Base-by-base conservation (phyloP, 1,140 invertebrate genomes). In the Drosophila truncata region DNA sequence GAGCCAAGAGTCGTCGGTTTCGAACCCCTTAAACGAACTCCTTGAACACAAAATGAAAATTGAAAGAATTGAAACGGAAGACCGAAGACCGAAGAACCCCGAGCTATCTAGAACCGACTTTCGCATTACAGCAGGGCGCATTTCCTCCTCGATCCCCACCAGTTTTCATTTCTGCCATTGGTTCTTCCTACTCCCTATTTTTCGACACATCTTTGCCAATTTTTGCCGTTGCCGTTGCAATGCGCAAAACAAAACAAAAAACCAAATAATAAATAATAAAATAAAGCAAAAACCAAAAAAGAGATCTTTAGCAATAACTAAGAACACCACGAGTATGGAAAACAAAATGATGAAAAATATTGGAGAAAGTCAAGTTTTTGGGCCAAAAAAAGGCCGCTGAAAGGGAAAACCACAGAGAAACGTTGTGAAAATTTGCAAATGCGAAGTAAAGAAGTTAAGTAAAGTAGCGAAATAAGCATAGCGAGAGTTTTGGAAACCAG, bases 171-270 rank as follows among this genome's bases (percentile, higher is more conserved):
- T 72, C 69, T 72, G 69, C 69, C 78, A 85, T 81, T 76, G 67
- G 60, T 87, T 65, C 62, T 78, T 77, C 71, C 85, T 70, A 65
- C 65, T 63, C 57, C 77, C 67, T 82, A 77, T 78, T 73, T 83
- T 77, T 77, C 41, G 54, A 77, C 74, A 77, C 76, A 71, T 80
- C 79, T 79, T 75, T 71, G 78, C 54, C 58, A 80, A 76, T 54
- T 82, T 72, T 82, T 87, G 83, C 80, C 71, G 67, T 87, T 87
- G 85, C 83, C 77, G 84, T 84, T 85, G 80, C 80, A 82, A 67
- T 58, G 42, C n/a, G 62, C 39, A 47, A 60, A 76, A 59, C 59
- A 23, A 63, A 74, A 44, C 0, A 13, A 44, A 42, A n/a, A 49
- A 49, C 23, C 13, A 46, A 47, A 47, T 31, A 50, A 50, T 31